phyloP scores from a whole-genome alignment of 2,113 vertebrate genomes.

The Tupaia tana region DNA sequence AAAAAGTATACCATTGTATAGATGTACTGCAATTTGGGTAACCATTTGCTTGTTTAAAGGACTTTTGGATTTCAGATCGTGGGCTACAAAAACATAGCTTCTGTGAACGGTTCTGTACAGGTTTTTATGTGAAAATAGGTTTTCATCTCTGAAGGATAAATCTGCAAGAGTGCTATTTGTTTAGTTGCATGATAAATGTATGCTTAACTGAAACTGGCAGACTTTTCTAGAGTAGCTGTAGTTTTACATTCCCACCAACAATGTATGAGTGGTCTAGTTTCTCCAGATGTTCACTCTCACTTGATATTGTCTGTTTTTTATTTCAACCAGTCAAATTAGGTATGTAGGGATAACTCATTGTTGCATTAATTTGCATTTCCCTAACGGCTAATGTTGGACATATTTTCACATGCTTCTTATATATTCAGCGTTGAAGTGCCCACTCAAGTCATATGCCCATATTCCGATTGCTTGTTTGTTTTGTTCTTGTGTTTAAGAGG shows the following conservation, averaged over 20 bases:
- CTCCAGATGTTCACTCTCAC: neutral
- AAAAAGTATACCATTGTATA: neutral
- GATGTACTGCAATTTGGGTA: neutral
- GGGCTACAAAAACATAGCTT: constrained; percentile 10
- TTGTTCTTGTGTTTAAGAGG: constrained; percentile 7
- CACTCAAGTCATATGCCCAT: neutral
- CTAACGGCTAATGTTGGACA: neutral
- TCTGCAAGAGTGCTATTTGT: neutral
- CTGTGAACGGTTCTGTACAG: neutral
- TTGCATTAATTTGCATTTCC: constrained; percentile 44
- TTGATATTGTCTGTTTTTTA: constrained; percentile 41
- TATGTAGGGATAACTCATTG: neutral
- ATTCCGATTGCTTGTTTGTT: constrained; percentile 12
- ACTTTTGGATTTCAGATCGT: constrained; percentile 8
- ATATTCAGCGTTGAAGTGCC: neutral
- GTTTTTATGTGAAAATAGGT: constrained; percentile 5
- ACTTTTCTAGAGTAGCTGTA: neutral
- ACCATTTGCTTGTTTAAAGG: neutral
- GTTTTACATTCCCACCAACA: constrained; percentile 24
- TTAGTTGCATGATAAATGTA: neutral
- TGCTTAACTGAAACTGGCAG: constrained; percentile 28
- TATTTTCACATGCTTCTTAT: constrained; percentile 14
- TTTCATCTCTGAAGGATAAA: constrained; percentile 23
- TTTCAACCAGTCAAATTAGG: neutral
- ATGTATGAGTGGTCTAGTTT: neutral